phyloP scores from a whole-genome alignment of 2,797 vertebrate genomes.

The Agapornis canus region DNA sequence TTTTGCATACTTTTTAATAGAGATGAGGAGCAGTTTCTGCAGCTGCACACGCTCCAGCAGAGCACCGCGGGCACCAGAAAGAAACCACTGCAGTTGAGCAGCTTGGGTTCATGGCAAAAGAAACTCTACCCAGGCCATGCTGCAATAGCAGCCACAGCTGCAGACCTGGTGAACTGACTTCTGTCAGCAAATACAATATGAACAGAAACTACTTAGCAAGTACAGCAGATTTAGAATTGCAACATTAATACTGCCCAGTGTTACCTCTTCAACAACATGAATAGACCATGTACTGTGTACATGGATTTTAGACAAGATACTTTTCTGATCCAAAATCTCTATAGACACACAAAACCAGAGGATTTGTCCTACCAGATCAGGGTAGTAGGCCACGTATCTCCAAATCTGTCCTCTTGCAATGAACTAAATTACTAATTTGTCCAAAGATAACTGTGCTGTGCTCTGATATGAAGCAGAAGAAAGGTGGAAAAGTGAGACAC shows the following conservation, averaged over 20 bases:
- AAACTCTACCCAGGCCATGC: background rate
- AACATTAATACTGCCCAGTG: background rate
- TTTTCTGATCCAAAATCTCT: background rate
- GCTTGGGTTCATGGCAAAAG: background rate
- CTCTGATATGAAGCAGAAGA: background rate
- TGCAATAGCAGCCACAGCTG: background rate
- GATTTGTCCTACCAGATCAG: background rate
- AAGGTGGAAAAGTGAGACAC: background rate
- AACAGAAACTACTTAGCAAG: background rate
- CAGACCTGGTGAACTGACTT: background rate
- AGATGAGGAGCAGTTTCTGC: constrained; percentile 32
- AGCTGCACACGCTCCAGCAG: background rate
- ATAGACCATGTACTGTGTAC: background rate
- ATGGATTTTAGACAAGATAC: background rate
- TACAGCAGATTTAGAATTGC: background rate
- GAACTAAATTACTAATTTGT: background rate
- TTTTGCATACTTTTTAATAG: constrained; percentile 67
- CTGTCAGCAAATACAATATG: background rate
- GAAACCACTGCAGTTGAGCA: background rate
- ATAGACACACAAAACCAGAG: background rate
- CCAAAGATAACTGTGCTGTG: background rate
- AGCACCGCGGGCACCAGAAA: background rate
- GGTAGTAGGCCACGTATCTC: background rate
- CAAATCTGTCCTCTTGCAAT: background rate
- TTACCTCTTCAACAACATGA: background rate